Base-by-base conservation (phyloP, 1,140 invertebrate species). In the Drosophila navojoa region DNA sequence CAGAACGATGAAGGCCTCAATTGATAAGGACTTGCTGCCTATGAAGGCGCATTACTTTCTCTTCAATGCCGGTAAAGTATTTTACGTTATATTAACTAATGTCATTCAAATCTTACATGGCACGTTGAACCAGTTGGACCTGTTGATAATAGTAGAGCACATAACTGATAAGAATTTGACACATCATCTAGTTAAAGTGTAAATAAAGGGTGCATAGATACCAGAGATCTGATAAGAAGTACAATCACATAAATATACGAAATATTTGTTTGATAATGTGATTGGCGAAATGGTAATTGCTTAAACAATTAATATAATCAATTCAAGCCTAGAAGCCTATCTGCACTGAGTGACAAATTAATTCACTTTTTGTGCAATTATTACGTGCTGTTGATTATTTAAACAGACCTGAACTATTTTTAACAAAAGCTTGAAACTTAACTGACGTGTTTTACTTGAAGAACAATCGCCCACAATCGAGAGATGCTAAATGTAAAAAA, bases 1-100 rank as follows among this genome's bases (percentile, higher is more conserved):
- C 10, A 19, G 79, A 52, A 66, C 11, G 35, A 92, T 92, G 91
- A 86, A 78, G 79, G 35, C 78, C 42, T 93, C 93, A 71, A 91
- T 97, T 32, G 95, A 98, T 90, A 95, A 94, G 86, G 94, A 95
- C 42, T 92, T 98, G 42, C 82, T 97, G 78, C 96, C 97, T 44
- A 95, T 98, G 86, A 98, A 98, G 91, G 95, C 94, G 2, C 97
- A 97, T 93, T 98, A 96, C 92, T 98, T 98, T 91, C 93, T 97
- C 15, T 97, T 95, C 76, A 97, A 97, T 94, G 97, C 96, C 86
- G 97, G 97, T 98, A 93, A 94, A 25, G 0, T 13, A 15, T 16
- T 11, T 4, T 4, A 11, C n/a, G 10, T 42, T 27, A 19, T 9
- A 50, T 27, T 15, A 15, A 52, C 11, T 11, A 40, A 42, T 53